Evolutionary conservation across 2,113 vertebrate genomes (phyloP).

Genomic region (Elgaria multicarinata): DNA sequence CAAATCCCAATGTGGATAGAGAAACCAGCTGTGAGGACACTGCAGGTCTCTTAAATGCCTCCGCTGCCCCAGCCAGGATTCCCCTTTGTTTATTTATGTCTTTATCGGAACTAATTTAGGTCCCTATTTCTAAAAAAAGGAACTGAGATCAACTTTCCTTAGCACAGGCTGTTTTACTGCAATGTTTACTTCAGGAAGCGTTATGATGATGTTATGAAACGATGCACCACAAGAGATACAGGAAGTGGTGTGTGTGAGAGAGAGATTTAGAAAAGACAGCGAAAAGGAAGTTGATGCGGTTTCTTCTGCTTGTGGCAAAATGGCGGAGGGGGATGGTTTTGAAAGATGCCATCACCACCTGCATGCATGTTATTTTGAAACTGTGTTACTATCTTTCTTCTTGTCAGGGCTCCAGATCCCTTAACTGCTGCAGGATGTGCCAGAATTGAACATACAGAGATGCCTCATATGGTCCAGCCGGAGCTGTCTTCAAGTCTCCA

Average conservation of each 20-base stretch:
- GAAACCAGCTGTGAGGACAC: fast-evolving
- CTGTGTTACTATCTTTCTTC: neutral
- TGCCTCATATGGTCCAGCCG: too few relatives aligned
- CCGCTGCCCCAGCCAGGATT: neutral
- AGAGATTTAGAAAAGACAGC: neutral
- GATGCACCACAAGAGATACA: too few relatives aligned
- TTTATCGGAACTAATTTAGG: neutral
- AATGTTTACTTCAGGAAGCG: neutral
- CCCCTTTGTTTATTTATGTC: fast-evolving
- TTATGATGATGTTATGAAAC: neutral
- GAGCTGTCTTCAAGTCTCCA: too few relatives aligned
- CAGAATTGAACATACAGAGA: neutral
- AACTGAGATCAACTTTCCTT: neutral
- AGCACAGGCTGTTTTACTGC: neutral
- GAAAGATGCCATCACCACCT: constrained; percentile 46
- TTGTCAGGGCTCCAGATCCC: neutral
- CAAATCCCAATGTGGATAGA: fast-evolving
- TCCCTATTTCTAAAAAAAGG: neutral
- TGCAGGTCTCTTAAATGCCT: neutral
- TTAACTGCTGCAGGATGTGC: too few relatives aligned
- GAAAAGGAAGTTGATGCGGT: neutral
- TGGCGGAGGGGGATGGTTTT: neutral
- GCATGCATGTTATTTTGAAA: neutral
- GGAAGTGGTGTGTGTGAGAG: neutral
- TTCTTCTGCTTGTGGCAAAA: constrained; percentile 38